Base-by-base conservation (phyloP, 2,797 vertebrate species). In the Rhinichthys osculus region DNA sequence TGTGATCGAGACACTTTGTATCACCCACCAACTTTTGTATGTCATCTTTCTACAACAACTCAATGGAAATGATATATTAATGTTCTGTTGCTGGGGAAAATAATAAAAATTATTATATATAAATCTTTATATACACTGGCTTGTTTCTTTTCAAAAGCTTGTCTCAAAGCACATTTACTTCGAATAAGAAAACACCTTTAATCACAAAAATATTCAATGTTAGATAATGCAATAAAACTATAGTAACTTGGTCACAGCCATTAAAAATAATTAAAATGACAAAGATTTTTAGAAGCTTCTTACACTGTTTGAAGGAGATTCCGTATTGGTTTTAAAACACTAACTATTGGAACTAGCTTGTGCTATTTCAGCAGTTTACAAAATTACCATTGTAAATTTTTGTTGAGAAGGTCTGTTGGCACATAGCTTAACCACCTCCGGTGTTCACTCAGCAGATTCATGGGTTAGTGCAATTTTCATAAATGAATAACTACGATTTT, bases 1-100 rank as follows among this genome's bases (percentile, higher is more conserved):
- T 94, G 95, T 95, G 95, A 94, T 94, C 95, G 93, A 85, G 59
- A 88, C 88, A 85, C 85, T 84, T 85, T 87, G 80, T 81, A 85
- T 84, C 83, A 87, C 73, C 71, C 84, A 62, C 42, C 40, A 76
- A 47, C 9, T 77, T 85, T 76, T 87, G 66, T 81, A 80, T 87
- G 85, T 86, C 67, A 79, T 67, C 59, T 67, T 77, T 50, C 14
- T 52, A 83, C 82, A 83, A 76, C 23, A 84, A 27, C 44, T 83
- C 62, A 86, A 66, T 14, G 77, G 73, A 67, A 88, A 85, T 82
- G 7, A 83, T 78, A 87, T 83, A 77, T 54, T 83, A 72, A 87
- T 85, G 84, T 88, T 79, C 73, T 64, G 11, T 85, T 77, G 47
- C 16, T 50, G 76, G 67, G 85, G 79, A 71, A 83, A 83, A 88